Evolutionary conservation across 2,888 invertebrate genomes (phyloP), one percentile per base, ranked within the genome.

Genomic region (Limnephilus lunatus): DNA sequence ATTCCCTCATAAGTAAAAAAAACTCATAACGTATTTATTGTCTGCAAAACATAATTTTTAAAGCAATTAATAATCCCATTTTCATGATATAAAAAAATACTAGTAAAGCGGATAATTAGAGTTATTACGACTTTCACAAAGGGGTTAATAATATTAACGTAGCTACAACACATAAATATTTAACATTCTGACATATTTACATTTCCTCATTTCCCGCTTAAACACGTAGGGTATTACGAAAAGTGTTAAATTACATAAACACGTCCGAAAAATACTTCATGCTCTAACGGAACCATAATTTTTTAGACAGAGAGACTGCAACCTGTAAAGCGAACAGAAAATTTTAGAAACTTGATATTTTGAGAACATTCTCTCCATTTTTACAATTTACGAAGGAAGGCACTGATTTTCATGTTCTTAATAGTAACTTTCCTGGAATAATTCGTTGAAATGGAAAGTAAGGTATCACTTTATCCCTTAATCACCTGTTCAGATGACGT

Each of bases 161-260:
- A 68, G 31, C 53, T 48, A 53, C 88, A 80, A 35, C 25, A 89
- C 39, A 89, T 89, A 80, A 89, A 89, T 80, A 89, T 89, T 89
- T 89, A 89, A 89, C 88, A 89, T 80, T 35, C 88, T 81, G 80
- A 82, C 87, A 91, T 85, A 91, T 91, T 91, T 88, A 88, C 91
- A 91, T 91, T 91, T 91, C 91, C 91, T 88, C 91, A 88, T 91
- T 91, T 91, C 87, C 91, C 87, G 91, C 80, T 35, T 80, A 80
- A 80, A 32, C 88, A 89, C 88, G 88, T 89, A 80, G 80, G 19
- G 68, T 32, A 89, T 89, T 89, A 89, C 30, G 31, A 35, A 81
- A 35, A 81, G 80, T 80, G 35, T 89, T 80, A n/a, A 80, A 89
- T 32, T 89, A 48, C 88, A 80, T 11, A 89, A 89, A n/a, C 48